phyloP scores from a whole-genome alignment of 2,888 invertebrate species.

The Halictus ligatus region DNA sequence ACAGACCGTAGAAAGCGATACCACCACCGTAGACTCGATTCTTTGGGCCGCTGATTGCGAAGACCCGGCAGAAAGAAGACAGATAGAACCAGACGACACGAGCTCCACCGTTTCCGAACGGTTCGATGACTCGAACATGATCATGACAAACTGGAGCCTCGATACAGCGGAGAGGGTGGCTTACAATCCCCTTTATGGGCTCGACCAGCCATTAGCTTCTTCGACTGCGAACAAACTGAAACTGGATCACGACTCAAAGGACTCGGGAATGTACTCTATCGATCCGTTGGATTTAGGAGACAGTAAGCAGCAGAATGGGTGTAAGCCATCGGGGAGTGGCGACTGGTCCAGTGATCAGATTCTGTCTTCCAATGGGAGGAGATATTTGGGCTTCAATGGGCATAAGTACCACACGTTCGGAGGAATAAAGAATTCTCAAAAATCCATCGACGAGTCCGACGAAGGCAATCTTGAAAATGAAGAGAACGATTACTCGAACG shows the following conservation, averaged over 20 bases:
- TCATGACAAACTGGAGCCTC: neutral
- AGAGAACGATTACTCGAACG: neutral
- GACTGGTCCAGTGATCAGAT: conserved; percentile 50
- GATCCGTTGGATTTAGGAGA: conserved; percentile 61
- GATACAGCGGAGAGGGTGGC: neutral
- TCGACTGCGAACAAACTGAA: neutral
- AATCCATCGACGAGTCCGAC: conserved; percentile 38
- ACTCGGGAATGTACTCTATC: conserved; percentile 76
- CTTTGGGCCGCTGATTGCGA: neutral
- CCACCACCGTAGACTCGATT: neutral
- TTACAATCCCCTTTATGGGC: conserved; percentile 44
- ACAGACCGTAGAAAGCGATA: neutral
- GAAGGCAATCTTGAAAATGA: conserved; percentile 33
- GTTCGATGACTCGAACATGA: neutral
- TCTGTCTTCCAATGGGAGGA: conserved; percentile 65
- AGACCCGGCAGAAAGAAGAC: neutral
- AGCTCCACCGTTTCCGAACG: neutral
- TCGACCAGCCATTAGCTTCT: neutral
- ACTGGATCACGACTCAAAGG: conserved; percentile 53
- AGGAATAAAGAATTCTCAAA: conserved; percentile 67
- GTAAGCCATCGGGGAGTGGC: conserved; percentile 50
- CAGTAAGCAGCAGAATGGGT: conserved; percentile 32
- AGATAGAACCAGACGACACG: neutral
- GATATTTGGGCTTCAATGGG: conserved; percentile 68
- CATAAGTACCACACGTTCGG: conserved; percentile 77